A percentile compares a stretch with the other conserved stretches of the same genome.
Conservation (phyloP, 2,888 invertebrate genomes). For the Lepidochrysops patricia region DNA sequence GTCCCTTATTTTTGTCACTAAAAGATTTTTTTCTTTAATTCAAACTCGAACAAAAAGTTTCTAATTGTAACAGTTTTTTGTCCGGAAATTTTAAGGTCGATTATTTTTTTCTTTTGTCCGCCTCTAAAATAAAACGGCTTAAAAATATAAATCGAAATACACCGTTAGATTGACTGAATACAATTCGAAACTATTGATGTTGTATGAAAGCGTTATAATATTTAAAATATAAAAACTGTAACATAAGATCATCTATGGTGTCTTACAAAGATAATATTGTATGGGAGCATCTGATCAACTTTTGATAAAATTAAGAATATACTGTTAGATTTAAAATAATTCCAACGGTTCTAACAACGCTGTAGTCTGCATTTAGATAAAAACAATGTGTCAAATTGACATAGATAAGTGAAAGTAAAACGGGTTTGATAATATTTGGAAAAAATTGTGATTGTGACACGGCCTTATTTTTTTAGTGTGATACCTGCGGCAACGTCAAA, state of each 20-base stretch:
- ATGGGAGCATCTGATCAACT: no score
- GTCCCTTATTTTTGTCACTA: constrained; percentile 65
- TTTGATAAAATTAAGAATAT: no score
- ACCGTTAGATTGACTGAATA: constrained; percentile 24
- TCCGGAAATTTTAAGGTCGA: constrained; percentile 62
- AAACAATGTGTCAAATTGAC: no score
- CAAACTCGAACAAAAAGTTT: constrained; percentile 63
- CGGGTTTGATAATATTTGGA: no score
- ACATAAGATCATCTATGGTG: not conserved
- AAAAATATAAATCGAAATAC: constrained; percentile 22
- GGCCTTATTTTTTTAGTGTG: not conserved
- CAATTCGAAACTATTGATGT: constrained; percentile 11
- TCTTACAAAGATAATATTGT: not conserved
- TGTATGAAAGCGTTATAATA: constrained; percentile 1
- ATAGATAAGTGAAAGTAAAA: no score
- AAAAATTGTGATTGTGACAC: no score
- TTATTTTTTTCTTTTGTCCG: constrained; percentile 54
- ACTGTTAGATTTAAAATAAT: no score
- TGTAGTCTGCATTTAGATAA: no score
- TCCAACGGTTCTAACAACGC: no score
- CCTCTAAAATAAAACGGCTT: constrained; percentile 27
- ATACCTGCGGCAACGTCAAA: constrained; percentile 58
- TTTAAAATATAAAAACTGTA: constrained; percentile 1
- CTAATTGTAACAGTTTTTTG: constrained; percentile 72
- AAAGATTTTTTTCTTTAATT: constrained; percentile 53